Evolutionary conservation across 2,888 invertebrate genomes (phyloP).

Genomic region (Lepetodrilus schrolli): DNA sequence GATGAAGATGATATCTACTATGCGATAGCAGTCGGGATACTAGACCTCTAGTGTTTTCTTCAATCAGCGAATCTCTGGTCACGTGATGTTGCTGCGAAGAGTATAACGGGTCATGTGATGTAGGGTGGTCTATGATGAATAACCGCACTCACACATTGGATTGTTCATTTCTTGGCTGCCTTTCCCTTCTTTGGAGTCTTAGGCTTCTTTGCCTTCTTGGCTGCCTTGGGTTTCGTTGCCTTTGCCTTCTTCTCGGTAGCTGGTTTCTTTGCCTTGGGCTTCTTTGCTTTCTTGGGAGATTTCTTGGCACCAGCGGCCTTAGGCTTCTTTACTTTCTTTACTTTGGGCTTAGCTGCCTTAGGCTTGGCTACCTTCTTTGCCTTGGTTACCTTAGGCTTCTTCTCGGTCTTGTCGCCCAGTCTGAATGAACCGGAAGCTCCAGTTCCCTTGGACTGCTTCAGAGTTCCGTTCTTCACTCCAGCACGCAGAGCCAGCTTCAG

Average conservation of each 20-base stretch:
- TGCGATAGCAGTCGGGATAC: neutral
- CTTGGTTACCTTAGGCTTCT: slow-evolving; percentile 31
- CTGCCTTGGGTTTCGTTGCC: slow-evolving; percentile 38
- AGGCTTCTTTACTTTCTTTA: slow-evolving; percentile 35
- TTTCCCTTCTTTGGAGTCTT: slow-evolving; percentile 48
- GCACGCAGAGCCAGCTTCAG: slow-evolving; percentile 74
- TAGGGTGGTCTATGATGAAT: too few species aligned
- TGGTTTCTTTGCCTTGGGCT: slow-evolving; percentile 27
- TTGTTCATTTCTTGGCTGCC: slow-evolving; percentile 42
- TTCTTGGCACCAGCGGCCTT: slow-evolving; percentile 35
- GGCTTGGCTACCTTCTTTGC: slow-evolving; percentile 37
- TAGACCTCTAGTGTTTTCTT: too few species aligned
- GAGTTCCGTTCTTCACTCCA: slow-evolving; percentile 71
- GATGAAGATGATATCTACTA: neutral
- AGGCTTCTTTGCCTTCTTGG: slow-evolving; percentile 43
- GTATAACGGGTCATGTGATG: too few species aligned
- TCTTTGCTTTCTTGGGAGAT: slow-evolving; percentile 45
- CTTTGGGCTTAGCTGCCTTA: slow-evolving; percentile 40
- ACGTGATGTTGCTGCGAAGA: slow-evolving; percentile 1
- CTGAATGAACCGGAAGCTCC: slow-evolving; percentile 69
- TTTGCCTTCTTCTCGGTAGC: slow-evolving; percentile 2
- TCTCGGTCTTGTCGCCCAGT: slow-evolving; percentile 48
- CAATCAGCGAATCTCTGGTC: too few species aligned
- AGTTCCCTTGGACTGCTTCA: slow-evolving; percentile 73
- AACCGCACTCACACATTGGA: neutral